Evolutionary conservation across 2,113 vertebrate genomes (phyloP), one percentile per base, ranked within the genome.

Genomic region (Bufo gargarizans): DNA sequence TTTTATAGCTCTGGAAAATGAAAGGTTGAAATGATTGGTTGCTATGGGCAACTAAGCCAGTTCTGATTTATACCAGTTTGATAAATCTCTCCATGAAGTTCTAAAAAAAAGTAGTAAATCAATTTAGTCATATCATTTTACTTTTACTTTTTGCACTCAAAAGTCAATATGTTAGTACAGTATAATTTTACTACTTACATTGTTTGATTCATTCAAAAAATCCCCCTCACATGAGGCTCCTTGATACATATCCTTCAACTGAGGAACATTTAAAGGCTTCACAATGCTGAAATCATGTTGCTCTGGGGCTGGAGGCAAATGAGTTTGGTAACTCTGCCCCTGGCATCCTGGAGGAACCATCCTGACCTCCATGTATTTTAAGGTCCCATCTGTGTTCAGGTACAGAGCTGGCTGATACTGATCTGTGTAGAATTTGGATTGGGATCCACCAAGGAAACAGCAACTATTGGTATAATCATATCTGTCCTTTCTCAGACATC

Each of bases 271-370:
- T 74, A 94, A 88, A 0, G 95, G 94, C 87, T 96, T 95, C 53
- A 85, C 4, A 74, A 76, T 85, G 96, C 93, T 72, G 43, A 72
- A 72, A 88, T 96, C 96, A 96, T 83, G 96, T 89, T 93, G 93
- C 20, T 96, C 96, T 1, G 95, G 96, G 91, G 93, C 95, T 1
- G 94, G 95, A 77, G 96, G 95, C 89, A 95, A 95, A 90, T 95
- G 96, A 33, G 96, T 96, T 92, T 96, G 92, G 93, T 97, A 97
- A 90, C 94, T 94, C 81, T 95, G 96, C 91, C 95, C 96, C 87
- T 72, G 69, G 69, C 13, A 45, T 17, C 69, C 69, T 47, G 69
- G 69, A 72, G 69, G 69, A 45, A 72, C 69, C 69, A 72, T 72
- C 43, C 69, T 72, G 33, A 72, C 69, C 69, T 72, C 69, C 69